phyloP scores from a whole-genome alignment of 2,113 vertebrate genomes.

The Dendrocopos noguchii region DNA sequence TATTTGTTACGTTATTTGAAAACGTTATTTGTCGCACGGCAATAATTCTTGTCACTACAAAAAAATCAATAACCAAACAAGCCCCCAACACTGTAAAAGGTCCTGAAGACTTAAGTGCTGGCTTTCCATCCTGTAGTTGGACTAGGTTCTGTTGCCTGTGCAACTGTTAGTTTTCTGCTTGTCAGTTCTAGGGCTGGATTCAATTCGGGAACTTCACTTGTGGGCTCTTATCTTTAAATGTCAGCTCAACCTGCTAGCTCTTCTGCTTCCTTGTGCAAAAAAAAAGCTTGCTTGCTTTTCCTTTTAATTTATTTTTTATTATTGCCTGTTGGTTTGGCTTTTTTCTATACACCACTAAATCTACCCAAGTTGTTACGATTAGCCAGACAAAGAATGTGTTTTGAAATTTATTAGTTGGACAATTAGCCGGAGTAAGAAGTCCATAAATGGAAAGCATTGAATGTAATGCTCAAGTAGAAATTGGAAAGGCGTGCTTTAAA shows the following conservation, averaged over 20 bases:
- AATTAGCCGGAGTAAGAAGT: slow-evolving; percentile 1
- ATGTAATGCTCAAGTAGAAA: not conserved
- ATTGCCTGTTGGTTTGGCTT: not conserved
- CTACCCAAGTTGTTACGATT: not conserved
- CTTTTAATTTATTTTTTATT: not conserved
- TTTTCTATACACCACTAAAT: not conserved
- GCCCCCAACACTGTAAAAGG: not conserved
- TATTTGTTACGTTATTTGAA: too few relatives aligned
- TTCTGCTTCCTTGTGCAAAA: not conserved
- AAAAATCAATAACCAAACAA: not conserved
- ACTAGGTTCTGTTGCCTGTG: not conserved
- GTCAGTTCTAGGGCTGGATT: not conserved
- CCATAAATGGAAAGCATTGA: slow-evolving; percentile 45
- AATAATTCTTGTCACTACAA: not conserved
- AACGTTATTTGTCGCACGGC: not conserved
- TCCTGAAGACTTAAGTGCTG: not conserved
- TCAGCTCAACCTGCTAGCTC: slow-evolving; percentile 17
- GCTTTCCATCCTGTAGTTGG: not conserved
- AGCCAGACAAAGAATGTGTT: not conserved
- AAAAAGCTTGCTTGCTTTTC: not conserved
- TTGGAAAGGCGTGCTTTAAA: not conserved
- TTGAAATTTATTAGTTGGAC: slow-evolving; percentile 9
- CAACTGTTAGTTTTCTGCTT: not conserved
- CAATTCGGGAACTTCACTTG: not conserved
- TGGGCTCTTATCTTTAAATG: not conserved